Evolutionary conservation across 2,888 invertebrate genomes (phyloP), one percentile per base, ranked within the genome.

Genomic region (Drosophila anceps): DNA sequence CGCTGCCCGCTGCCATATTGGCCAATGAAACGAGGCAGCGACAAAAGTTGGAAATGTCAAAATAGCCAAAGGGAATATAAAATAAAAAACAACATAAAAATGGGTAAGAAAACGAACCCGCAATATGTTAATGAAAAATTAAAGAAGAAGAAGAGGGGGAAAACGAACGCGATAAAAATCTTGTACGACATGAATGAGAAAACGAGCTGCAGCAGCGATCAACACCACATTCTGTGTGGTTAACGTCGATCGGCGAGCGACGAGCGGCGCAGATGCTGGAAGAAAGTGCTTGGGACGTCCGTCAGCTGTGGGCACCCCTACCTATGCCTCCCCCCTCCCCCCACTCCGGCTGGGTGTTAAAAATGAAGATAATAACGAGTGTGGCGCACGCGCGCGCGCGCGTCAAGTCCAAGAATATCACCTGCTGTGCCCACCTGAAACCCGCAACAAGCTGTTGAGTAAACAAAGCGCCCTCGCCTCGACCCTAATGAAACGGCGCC

Each of bases 161-260:
- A 27, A 37, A 24, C 15, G 37, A 54, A 48, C 44, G 48, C 69
- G 90, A 86, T 86, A 88, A 88, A 87, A 88, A 86, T 90, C 90
- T 86, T 90, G 85, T 84, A 59, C 69, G 67, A 79, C 91, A 89
- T 89, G 85, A 90, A 90, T 89, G 91, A 87, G 90, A 87, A 89
- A 90, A 87, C 50, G 66, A 75, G 65, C 84, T 69, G 71, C 55
- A 70, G 67, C 71, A 66, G 61, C 79, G 82, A 82, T 82, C 83
- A 80, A 79, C 89, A 85, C 70, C 72, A 79, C 57, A 84, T 82
- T 87, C 72, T 87, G 82, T 89, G 82, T 75, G 90, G 90, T 72
- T 27, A 53, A 27, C 44, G 44, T 57, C 12, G 43, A 15, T 10
- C 33, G 12, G 24, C 12, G 43, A n/a, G n/a, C n/a, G n/a, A n/a